phyloP scores from a whole-genome alignment of 37 sponge, comb jelly and placozoan genomes.

The Corticium candelabrum region DNA sequence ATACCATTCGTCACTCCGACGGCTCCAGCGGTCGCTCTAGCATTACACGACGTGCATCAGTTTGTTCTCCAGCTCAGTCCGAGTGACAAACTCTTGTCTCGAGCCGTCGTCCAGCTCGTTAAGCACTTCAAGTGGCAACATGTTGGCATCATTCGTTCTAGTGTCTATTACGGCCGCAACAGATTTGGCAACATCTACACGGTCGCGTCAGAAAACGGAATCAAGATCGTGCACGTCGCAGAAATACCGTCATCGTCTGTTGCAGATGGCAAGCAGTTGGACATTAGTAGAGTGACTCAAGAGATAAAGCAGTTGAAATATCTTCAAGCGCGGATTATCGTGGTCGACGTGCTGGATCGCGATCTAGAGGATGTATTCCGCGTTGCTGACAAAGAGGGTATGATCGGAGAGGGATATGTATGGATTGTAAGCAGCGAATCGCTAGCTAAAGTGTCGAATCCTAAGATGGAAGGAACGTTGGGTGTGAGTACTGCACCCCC shows the following conservation, averaged over 20 bases:
- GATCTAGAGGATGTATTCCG: not conserved
- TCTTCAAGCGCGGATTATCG: not conserved
- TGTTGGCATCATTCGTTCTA: not conserved
- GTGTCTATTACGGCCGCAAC: not conserved
- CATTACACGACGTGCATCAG: conserved; percentile 1
- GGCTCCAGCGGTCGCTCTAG: not conserved
- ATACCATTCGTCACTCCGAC: conserved; percentile 5
- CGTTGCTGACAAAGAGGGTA: not conserved
- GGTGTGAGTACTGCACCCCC: not conserved
- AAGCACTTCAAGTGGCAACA: not conserved
- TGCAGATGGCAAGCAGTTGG: not conserved
- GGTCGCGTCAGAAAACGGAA: not conserved
- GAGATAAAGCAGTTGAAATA: not conserved
- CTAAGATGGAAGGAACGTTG: not conserved
- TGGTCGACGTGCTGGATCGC: not conserved
- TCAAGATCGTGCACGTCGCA: not conserved
- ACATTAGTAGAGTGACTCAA: not conserved
- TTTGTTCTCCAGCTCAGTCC: not conserved
- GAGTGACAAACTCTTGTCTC: not conserved
- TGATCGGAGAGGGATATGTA: not conserved
- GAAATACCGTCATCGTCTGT: not conserved
- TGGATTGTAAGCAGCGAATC: not conserved
- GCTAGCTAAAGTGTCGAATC: not conserved
- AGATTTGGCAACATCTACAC: not conserved
- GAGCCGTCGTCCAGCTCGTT: not conserved